Conservation (phyloP, 2,113 vertebrate genomes). For the Glaucidium brasilianum region DNA sequence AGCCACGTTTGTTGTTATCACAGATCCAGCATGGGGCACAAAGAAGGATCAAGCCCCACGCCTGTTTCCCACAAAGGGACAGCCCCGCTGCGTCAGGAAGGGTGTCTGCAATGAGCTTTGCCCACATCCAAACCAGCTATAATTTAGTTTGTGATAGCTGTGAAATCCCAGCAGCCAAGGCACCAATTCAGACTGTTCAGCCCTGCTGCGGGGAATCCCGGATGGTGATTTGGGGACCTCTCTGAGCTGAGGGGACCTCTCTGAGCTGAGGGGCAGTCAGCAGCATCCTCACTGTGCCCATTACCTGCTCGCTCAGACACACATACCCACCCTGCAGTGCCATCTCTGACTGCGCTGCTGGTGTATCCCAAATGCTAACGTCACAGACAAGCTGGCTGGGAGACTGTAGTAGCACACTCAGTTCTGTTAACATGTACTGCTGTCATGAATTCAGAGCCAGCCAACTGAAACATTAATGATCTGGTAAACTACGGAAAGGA, state of each 20-base stretch:
- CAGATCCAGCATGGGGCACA: background rate
- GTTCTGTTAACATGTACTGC: background rate
- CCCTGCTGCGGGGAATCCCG: background rate
- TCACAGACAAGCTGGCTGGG: background rate
- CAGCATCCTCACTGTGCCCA: background rate
- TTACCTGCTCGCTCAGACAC: background rate
- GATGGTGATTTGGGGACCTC: background rate
- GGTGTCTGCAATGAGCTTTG: background rate
- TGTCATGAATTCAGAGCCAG: constrained; percentile 12
- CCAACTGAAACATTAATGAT: constrained; percentile 35
- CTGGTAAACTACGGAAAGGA: background rate
- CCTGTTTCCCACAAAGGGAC: rapidly evolving
- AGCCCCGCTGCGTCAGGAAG: background rate
- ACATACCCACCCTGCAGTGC: background rate
- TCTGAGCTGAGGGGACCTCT: background rate
- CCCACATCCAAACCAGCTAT: background rate
- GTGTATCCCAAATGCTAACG: background rate
- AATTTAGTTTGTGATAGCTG: background rate
- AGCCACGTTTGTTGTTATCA: background rate
- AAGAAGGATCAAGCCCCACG: rapidly evolving
- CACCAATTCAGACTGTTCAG: background rate
- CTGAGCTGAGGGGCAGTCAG: background rate
- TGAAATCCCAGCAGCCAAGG: background rate
- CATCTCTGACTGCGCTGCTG: background rate
- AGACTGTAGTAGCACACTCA: background rate